Percentiles rank a stretch among this genome's conserved stretches.
These are phyloP conservation scores for Zeugodacus cucurbitae DNA, from an alignment of 1,140 invertebrate species.

Conservation along the genomic window DNA sequence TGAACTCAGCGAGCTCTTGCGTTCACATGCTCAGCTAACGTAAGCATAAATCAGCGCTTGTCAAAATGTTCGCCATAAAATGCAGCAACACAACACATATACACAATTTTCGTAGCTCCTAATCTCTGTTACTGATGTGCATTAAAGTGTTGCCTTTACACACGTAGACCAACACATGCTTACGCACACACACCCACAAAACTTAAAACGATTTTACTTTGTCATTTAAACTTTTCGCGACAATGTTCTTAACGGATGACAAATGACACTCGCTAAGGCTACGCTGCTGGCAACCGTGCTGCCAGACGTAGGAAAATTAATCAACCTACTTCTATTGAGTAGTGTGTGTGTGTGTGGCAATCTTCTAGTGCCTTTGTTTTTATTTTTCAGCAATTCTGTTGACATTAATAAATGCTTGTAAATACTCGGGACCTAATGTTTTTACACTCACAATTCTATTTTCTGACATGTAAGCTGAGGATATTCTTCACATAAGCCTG, in stretches of 20 bases:
- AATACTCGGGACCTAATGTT: neutral
- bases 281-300: neutral
- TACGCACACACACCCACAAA: neutral
- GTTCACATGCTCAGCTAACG: neutral
- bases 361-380: too few species aligned
- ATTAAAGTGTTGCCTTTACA: neutral
- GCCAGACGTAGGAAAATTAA: constrained; percentile 11
- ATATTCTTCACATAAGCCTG: too few species aligned
- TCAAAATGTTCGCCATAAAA: neutral
- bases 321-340: neutral
- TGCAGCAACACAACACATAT: neutral
- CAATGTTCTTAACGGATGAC: neutral
- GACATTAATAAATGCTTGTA: neutral
- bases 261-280: neutral
- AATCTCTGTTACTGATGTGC: neutral
- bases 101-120: neutral
- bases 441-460: neutral
- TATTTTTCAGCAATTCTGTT: too few species aligned
- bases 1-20: neutral
- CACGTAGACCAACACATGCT: neutral
- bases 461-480: too few species aligned
- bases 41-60: neutral
- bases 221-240: neutral
- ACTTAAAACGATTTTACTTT: neutral
- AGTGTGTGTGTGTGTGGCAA: too few species aligned